These are phyloP conservation scores for Agrotis segetum DNA, from an alignment of 2,888 invertebrate genomes.

Conservation along the genomic window DNA sequence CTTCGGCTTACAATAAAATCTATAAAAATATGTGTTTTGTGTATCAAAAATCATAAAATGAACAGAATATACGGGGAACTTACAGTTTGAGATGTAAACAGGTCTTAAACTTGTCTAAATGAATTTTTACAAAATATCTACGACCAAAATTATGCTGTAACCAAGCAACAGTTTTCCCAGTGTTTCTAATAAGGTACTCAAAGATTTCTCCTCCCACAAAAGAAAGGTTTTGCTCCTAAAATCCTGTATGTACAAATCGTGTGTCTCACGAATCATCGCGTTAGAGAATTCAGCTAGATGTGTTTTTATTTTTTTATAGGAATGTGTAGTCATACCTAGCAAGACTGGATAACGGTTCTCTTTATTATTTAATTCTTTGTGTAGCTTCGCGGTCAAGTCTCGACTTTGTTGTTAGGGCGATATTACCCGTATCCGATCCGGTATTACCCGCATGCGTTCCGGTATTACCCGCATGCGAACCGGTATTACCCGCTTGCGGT, in stretches of 20 bases:
- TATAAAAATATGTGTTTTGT: not conserved
- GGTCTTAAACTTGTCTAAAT: not conserved
- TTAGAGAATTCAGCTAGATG: slow-evolving; percentile 80
- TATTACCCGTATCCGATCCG: not conserved
- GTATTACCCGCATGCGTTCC: no score
- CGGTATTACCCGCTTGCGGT: no score
- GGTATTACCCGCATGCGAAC: not conserved
- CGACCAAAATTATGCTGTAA: slow-evolving; percentile 5
- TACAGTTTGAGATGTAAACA: not conserved
- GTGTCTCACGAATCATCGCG: slow-evolving; percentile 76
- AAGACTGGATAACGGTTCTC: slow-evolving; percentile 74
- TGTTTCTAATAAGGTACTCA: slow-evolving; percentile 57
- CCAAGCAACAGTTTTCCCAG: slow-evolving; percentile 34
- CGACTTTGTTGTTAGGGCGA: slow-evolving; percentile 50
- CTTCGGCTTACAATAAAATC: not conserved
- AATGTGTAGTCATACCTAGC: slow-evolving; percentile 72
- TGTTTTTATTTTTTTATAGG: slow-evolving; percentile 72
- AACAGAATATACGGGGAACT: not conserved
- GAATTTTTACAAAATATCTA: not conserved
- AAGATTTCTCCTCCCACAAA: slow-evolving; percentile 51
- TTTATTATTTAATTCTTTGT: slow-evolving; percentile 65
- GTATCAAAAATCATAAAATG: not conserved
- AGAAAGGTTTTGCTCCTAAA: slow-evolving; percentile 77
- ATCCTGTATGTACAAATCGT: slow-evolving; percentile 88
- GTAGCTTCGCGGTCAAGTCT: slow-evolving; percentile 64